Percentiles rank a stretch among this genome's conserved stretches.
Conservation (phyloP, 2,888 invertebrate genomes). For the Cetonia aurata region DNA sequence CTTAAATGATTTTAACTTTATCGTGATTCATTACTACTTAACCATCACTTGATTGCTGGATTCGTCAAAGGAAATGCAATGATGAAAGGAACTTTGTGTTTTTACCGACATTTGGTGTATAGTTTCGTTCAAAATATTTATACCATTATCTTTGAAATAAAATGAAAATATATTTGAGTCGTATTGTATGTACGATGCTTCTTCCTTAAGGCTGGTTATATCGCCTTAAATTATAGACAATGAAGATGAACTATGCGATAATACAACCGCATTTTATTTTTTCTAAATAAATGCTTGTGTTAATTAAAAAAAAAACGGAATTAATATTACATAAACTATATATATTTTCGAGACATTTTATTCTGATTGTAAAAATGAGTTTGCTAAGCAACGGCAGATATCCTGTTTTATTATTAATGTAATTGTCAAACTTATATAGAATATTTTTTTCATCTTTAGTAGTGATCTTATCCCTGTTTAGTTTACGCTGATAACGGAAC, state of each 20-base stretch:
- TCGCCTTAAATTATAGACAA: no score
- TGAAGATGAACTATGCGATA: no score
- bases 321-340: not conserved
- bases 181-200: no score
- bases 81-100: constrained; percentile 11
- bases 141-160: no score
- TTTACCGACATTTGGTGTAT: constrained; percentile 4
- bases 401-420: constrained; percentile 4
- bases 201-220: no score
- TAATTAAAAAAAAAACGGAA: no score
- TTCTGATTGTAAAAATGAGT: not conserved
- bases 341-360: not conserved
- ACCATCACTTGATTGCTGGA: constrained; percentile 11
- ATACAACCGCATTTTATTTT: no score
- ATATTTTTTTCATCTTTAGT: no score
- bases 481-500: constrained; percentile 24
- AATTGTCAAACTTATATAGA: constrained; percentile 6
- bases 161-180: no score
- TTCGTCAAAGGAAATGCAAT: constrained; percentile 26
- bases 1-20: constrained; percentile 19
- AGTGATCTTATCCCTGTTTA: constrained; percentile 24
- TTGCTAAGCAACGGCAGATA: no score
- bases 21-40: constrained; percentile 21
- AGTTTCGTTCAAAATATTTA: not conserved
- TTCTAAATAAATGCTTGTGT: no score